Percentiles rank a stretch among this genome's conserved stretches.
Conservation (phyloP, 1,140 invertebrate genomes). For the Drosophila nikananu region DNA sequence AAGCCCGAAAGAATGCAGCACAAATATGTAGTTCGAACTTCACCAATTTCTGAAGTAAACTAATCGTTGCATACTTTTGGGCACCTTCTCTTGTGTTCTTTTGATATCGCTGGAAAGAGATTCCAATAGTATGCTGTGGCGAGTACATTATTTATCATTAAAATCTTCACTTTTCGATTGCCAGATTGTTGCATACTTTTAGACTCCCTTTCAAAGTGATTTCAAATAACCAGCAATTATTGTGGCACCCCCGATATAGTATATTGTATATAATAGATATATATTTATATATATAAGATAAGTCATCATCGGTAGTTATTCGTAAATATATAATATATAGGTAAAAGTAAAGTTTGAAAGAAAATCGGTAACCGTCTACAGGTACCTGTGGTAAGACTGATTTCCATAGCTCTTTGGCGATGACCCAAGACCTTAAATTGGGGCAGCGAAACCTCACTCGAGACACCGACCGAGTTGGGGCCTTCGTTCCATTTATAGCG, state of each 20-base stretch:
- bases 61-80: background rate
- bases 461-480: constrained; percentile 95
- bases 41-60: background rate
- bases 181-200: background rate
- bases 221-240: constrained; percentile 11
- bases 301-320: constrained; percentile 55
- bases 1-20: constrained; percentile 4
- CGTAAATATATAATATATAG: constrained; percentile 54
- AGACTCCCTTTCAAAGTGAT: constrained; percentile 2
- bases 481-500: constrained; percentile 98
- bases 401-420: constrained; percentile 95
- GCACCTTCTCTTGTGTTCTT: background rate
- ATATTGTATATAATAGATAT: constrained; percentile 40
- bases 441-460: constrained; percentile 96
- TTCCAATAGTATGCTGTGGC: background rate
- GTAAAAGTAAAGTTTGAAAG: constrained; percentile 77
- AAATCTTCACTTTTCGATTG: no score
- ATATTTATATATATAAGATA: constrained; percentile 44
- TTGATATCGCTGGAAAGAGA: constrained; percentile 3
- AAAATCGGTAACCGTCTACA: constrained; percentile 86
- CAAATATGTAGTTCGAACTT: background rate
- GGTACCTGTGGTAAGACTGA: constrained; percentile 96
- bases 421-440: constrained; percentile 97
- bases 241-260: constrained; percentile 12
- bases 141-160: background rate